These are phyloP conservation scores for Cyrtorhinus lividipennis DNA, from an alignment of 1,140 invertebrate genomes.

Conservation along the genomic window DNA sequence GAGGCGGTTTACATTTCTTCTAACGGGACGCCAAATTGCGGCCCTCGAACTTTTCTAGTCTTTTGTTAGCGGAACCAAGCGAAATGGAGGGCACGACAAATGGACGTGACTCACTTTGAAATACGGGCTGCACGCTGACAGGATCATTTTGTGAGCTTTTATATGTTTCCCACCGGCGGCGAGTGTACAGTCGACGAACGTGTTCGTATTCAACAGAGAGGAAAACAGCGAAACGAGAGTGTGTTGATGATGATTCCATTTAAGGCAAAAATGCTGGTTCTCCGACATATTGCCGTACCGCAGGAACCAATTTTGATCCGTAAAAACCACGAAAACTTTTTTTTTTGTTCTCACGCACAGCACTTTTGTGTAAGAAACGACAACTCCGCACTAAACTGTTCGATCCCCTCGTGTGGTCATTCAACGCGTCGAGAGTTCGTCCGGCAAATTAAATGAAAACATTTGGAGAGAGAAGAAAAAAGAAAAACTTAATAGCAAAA, in stretches of 20 bases:
- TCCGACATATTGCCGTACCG: conserved; percentile 21
- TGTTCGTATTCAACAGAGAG: conserved; percentile 33
- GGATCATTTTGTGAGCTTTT: conserved; percentile 37
- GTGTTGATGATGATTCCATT: conserved; percentile 39
- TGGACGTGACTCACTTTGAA: conserved; percentile 30
- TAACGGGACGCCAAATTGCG: too few species aligned
- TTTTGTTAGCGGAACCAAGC: too few species aligned
- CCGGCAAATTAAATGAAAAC: neutral
- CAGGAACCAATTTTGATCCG: neutral
- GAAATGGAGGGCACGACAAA: neutral
- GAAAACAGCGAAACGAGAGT: conserved; percentile 38
- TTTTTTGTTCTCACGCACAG: too few species aligned
- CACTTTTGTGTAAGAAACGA: too few species aligned
- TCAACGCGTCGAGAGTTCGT: too few species aligned
- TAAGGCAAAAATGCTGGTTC: conserved; percentile 37
- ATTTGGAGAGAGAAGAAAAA: neutral
- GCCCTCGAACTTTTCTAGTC: too few species aligned
- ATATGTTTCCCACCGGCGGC: conserved; percentile 36
- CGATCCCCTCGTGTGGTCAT: too few species aligned
- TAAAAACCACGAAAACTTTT: neutral
- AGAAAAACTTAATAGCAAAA: conserved; percentile 9
- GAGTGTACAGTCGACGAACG: conserved; percentile 38
- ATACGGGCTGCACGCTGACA: conserved; percentile 39
- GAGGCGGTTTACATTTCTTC: too few species aligned
- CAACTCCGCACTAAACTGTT: too few species aligned